These are phyloP conservation scores for Hydrotaea cyrtoneurina DNA, from an alignment of 2,888 invertebrate genomes.

Conservation along the genomic window DNA sequence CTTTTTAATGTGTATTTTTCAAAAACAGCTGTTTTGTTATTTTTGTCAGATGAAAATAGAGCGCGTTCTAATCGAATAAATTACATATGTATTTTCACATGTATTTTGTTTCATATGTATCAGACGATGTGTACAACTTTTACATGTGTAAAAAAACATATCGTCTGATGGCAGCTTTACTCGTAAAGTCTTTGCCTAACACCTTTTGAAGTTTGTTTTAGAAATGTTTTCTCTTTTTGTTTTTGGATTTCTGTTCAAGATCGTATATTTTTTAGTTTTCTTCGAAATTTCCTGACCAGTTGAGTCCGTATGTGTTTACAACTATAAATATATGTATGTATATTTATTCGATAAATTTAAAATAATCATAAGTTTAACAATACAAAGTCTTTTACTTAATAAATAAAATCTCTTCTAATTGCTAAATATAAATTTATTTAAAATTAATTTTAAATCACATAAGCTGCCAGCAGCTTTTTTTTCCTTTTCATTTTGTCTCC, in stretches of 20 bases:
- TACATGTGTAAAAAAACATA: too few species aligned
- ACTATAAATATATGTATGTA: background rate
- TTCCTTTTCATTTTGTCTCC: background rate
- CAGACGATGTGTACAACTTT: too few species aligned
- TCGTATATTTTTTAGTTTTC: background rate
- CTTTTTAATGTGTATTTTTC: too few species aligned
- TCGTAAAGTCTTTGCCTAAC: too few species aligned
- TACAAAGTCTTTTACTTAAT: constrained; percentile 60
- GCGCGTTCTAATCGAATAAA: too few species aligned
- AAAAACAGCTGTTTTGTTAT: too few species aligned
- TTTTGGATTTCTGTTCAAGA: background rate
- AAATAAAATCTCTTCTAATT: constrained; percentile 10
- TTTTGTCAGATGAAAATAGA: too few species aligned
- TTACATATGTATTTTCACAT: too few species aligned
- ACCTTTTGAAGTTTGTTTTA: too few species aligned
- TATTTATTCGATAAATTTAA: background rate
- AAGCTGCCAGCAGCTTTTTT: constrained; percentile 65
- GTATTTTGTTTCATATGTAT: too few species aligned
- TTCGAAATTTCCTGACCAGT: background rate
- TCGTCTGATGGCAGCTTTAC: too few species aligned
- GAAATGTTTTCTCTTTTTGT: too few species aligned
- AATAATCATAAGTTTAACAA: constrained; percentile 18
- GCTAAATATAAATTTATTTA: constrained; percentile 38
- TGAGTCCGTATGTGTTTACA: background rate
- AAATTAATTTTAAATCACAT: constrained; percentile 60